phyloP scores from a whole-genome alignment of 1,140 invertebrate genomes.

The Hypothenemus hampei region DNA sequence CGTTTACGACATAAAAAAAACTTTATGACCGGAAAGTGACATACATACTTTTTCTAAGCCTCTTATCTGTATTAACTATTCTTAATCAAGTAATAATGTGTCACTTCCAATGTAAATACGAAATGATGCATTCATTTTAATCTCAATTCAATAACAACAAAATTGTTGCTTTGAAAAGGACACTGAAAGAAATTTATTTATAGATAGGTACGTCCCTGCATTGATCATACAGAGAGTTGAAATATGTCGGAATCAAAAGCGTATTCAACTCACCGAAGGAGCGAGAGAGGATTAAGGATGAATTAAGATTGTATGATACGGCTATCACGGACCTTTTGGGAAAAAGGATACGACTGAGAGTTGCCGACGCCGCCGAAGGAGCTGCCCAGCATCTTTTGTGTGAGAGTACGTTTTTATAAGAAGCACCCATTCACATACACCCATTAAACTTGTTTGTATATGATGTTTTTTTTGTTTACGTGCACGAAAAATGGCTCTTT shows the following conservation, averaged over 20 bases:
- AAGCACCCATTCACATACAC: conserved; percentile 17
- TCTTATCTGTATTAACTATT: no score
- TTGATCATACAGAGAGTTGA: no score
- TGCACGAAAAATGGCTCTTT: conserved; percentile 14
- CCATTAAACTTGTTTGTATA: conserved; percentile 24
- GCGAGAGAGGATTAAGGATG: conserved; percentile 20
- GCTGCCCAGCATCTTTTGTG: conserved; percentile 8
- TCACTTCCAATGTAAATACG: no score
- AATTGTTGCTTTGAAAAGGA: no score
- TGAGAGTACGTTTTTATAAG: conserved; percentile 18
- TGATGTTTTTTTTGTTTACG: conserved; percentile 13
- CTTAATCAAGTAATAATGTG: no score
- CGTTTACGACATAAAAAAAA: no score
- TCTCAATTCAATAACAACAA: no score
- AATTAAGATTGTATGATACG: conserved; percentile 24
- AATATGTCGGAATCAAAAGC: conserved; percentile 14
- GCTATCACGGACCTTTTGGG: conserved; percentile 14
- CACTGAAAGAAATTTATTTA: no score
- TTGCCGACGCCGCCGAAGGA: conserved; percentile 5
- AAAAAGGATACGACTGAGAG: conserved; percentile 20
- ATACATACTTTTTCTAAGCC: no score
- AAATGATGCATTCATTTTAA: no score
- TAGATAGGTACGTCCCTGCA: no score
- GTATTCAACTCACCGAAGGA: conserved; percentile 21
- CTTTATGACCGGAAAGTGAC: no score